A percentile compares a stretch with the other conserved stretches of the same genome.
phyloP scores from a whole-genome alignment of 2,888 invertebrate species.

The Megastigmus dorsalis region DNA sequence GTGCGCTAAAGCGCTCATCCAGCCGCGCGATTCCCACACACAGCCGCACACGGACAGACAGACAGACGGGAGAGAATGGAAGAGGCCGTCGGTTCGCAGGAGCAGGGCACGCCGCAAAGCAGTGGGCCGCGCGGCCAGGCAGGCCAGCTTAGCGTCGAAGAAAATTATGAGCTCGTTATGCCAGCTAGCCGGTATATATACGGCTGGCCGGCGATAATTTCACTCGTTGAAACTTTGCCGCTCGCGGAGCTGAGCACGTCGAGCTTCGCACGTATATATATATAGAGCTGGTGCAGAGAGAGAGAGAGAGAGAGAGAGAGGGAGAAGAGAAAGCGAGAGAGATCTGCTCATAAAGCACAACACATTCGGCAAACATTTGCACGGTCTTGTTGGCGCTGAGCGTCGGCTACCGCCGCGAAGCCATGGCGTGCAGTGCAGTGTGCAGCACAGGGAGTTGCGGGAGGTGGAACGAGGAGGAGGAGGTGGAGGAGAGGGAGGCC shows the following conservation, averaged over 20 bases:
- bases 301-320: not conserved
- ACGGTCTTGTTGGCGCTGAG: slow-evolving; percentile 5
- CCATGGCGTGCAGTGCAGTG: not conserved
- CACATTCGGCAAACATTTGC: slow-evolving; percentile 50
- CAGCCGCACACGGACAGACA: not conserved
- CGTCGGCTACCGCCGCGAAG: not conserved
- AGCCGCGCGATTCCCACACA: not conserved
- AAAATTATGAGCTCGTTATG: slow-evolving; percentile 49
- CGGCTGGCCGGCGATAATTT: slow-evolving; percentile 24
- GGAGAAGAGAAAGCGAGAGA: not conserved
- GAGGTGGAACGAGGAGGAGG: no score
- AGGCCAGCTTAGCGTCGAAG: not conserved
- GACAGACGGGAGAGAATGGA: slow-evolving; percentile 9
- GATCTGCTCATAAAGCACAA: slow-evolving; percentile 40
- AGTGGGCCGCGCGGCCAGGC: not conserved
- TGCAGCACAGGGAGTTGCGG: no score
- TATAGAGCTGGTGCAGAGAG: no score
- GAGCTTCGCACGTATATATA: no score
- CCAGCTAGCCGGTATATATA: not conserved
- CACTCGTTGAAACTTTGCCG: slow-evolving; percentile 14
- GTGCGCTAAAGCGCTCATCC: not conserved
- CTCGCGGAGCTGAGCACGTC: no score
- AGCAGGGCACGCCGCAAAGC: no score
- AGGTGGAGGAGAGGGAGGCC: no score
- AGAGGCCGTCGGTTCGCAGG: no score